phyloP scores from a whole-genome alignment of 2,797 vertebrate species.

The Prunella strophiata region DNA sequence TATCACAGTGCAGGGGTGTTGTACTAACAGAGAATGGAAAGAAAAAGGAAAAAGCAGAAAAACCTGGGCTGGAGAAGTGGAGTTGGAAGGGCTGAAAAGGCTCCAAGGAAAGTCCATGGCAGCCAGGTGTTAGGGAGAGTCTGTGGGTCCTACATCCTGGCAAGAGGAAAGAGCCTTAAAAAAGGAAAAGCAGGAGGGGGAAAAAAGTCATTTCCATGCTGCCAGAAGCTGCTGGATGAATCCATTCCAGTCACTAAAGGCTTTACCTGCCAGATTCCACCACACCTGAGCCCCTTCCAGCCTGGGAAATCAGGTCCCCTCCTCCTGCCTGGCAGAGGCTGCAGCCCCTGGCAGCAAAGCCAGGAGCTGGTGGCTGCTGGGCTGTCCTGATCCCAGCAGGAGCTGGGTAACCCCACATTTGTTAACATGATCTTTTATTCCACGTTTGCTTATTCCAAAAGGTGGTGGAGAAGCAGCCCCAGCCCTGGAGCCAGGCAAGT shows the following conservation, averaged over 20 bases:
- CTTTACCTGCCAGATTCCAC: not conserved
- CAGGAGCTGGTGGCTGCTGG: not conserved
- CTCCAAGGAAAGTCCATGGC: not conserved
- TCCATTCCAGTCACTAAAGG: accelerated
- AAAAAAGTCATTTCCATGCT: accelerated
- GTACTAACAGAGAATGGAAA: not conserved
- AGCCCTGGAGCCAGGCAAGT: not conserved
- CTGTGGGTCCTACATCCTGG: accelerated
- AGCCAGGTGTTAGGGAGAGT: accelerated
- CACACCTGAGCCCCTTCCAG: not conserved
- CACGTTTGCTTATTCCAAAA: accelerated
- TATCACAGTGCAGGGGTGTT: not conserved
- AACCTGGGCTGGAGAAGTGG: not conserved
- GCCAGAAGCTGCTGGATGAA: not conserved
- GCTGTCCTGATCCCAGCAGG: not conserved
- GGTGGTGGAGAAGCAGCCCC: not conserved
- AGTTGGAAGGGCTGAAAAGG: not conserved
- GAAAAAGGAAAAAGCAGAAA: not conserved
- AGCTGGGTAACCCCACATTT: not conserved
- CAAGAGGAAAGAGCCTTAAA: not conserved
- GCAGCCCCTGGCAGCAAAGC: not conserved
- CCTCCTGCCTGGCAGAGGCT: not conserved
- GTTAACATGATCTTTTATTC: not conserved
- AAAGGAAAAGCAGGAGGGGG: not conserved
- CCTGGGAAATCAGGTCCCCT: accelerated